Evolutionary conservation across 2,113 vertebrate genomes (phyloP).

Genomic region (Neodontobutis hainanensis): DNA sequence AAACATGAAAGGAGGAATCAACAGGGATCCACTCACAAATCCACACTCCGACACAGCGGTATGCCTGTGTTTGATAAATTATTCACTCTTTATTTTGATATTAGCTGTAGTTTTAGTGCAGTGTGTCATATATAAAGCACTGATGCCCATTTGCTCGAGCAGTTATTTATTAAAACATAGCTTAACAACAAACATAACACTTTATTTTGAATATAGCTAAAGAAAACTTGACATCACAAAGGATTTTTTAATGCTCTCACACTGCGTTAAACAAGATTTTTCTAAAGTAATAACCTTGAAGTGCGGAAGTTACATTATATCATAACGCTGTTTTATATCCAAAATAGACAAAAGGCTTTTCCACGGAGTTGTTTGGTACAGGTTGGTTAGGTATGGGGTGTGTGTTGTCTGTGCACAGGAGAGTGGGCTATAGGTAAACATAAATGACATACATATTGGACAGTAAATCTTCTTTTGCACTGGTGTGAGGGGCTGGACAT

Average conservation of each 20-base stretch:
- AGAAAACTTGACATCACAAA: not conserved
- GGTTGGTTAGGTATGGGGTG: not conserved
- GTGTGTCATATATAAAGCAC: not conserved
- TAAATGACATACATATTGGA: no score
- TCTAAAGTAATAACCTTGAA: slow-evolving; percentile 1
- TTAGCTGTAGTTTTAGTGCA: not conserved
- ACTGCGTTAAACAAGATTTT: not conserved
- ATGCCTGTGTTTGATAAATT: not conserved
- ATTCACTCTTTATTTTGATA: not conserved
- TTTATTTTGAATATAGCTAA: slow-evolving; percentile 3
- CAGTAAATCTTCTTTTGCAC: no score
- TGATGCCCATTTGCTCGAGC: not conserved
- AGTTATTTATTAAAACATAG: slow-evolving; percentile 1
- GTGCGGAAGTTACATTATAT: not conserved
- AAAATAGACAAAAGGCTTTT: not conserved
- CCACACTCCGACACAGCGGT: not conserved
- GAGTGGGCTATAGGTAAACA: no score
- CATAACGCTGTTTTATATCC: not conserved
- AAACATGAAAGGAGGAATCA: slow-evolving; percentile 1
- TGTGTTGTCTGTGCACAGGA: no score
- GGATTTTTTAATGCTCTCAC: not conserved
- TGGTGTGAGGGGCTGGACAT: no score
- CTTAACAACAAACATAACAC: no score
- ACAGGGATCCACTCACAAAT: not conserved
- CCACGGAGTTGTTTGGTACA: not conserved